phyloP scores from a whole-genome alignment of 1,140 invertebrate genomes.

The Schlechtendalia chinensis region DNA sequence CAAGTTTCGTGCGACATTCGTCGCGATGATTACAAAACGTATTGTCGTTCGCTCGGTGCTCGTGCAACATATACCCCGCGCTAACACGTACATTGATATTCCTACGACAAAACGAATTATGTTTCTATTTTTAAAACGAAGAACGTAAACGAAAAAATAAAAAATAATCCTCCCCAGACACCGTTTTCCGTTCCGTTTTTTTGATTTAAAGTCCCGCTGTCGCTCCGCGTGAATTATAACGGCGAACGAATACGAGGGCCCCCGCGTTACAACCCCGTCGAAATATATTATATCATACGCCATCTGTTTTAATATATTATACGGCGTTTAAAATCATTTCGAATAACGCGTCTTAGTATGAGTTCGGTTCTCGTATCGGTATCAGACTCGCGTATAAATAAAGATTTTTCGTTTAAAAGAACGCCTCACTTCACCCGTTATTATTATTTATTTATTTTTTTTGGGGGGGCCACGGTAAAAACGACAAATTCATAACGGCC shows the following conservation, averaged over 20 bases:
- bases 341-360: background rate
- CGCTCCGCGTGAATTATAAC: background rate
- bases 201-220: constrained; percentile 21
- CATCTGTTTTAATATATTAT: background rate
- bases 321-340: background rate
- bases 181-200: background rate
- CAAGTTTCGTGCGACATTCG: too few relatives aligned
- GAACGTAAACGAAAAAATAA: too few relatives aligned
- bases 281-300: background rate
- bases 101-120: background rate
- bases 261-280: background rate
- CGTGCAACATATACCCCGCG: too few relatives aligned
- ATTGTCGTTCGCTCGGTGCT: too few relatives aligned
- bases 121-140: background rate
- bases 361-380: background rate
- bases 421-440: too few relatives aligned
- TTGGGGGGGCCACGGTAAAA: too few relatives aligned
- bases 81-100: background rate
- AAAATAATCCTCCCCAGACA: background rate
- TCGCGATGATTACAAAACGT: too few relatives aligned
- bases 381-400: background rate
- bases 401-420: background rate
- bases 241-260: too few relatives aligned
- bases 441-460: background rate
- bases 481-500: too few relatives aligned